Base-by-base conservation (phyloP, 2,888 invertebrate species). In the Ophion ellenae region DNA sequence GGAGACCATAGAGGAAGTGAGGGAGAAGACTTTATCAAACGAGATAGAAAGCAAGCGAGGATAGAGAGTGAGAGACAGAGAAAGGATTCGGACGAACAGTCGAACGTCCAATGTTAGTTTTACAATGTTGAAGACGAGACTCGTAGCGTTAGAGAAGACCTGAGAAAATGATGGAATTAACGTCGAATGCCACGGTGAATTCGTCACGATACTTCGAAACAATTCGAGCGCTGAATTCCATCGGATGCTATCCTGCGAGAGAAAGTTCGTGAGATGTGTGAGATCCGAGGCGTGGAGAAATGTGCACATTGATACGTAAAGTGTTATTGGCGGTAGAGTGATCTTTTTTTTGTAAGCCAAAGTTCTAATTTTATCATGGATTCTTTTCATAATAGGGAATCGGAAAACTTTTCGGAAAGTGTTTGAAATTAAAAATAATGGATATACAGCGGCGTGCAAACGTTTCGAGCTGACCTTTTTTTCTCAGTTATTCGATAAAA, bases 41-140 rank as follows among this genome's bases (percentile, higher is more conserved):
- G 67, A 81, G 47, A 77, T 32, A 32, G 63, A 32, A 63, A 75
- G 78, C 82, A 85, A 85, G 79, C 82, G 53, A 69, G 70, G 67
- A 77, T 24, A 66, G 75, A 32, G 47, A 47, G 47, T 47, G 47
- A 47, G 47, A 47, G 47, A 47, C 1, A 47, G 10, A 64, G 78
- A 36, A n/a, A 61, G 11, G 59, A 79, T 84, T 79, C 10, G 59
- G 20, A 81, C 32, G 67, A 83, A 61, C 64, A n/a, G 66, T 45
- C 28, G 70, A 32, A 78, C 9, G 24, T 77, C 40, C 24, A 32
- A 71, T 59, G 32, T n/a, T 57, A 10, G 45, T 61, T 64, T 63
- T 24, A 74, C 74, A 75, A 47, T 47, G 64, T 53, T 47, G 64
- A 63, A 77, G 61, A 71, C 28, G 67, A 85, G 36, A 80, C 20